Conservation (phyloP, 2,888 invertebrate species). For the Boloria selene region DNA sequence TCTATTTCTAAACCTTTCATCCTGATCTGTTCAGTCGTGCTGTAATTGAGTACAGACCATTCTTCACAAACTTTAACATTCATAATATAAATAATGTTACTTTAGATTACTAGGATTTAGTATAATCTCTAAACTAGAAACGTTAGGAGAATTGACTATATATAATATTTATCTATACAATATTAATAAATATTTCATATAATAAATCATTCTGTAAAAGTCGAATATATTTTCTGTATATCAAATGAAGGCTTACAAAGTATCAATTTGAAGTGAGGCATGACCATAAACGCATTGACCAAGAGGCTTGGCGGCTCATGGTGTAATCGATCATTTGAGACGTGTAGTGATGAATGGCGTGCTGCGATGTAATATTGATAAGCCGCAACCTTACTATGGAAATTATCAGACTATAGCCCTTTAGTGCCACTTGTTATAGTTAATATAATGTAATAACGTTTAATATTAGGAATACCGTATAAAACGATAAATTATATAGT, state of each 20-base stretch:
- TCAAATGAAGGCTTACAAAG: neutral
- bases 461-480: neutral
- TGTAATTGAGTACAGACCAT: too few species aligned
- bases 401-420: conserved; percentile 44
- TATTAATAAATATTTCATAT: too few species aligned
- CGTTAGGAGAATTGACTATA: too few species aligned
- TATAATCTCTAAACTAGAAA: too few species aligned
- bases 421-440: conserved; percentile 25
- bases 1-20: too few species aligned
- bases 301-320: conserved; percentile 36
- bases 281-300: conserved; percentile 28
- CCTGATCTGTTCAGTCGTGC: too few species aligned
- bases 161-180: too few species aligned
- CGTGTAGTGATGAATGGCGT: conserved; percentile 58
- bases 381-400: conserved; percentile 41
- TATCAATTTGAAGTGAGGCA: conserved; percentile 21
- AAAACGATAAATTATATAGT: too few species aligned
- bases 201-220: too few species aligned
- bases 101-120: too few species aligned
- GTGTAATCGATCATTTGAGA: conserved; percentile 58
- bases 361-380: conserved; percentile 52
- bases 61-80: too few species aligned
- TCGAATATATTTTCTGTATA: neutral
- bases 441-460: conserved; percentile 8
- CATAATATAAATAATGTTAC: too few species aligned